These are phyloP conservation scores for Zosterops japonicus DNA, from an alignment of 2,113 vertebrate genomes.

Conservation along the genomic window DNA sequence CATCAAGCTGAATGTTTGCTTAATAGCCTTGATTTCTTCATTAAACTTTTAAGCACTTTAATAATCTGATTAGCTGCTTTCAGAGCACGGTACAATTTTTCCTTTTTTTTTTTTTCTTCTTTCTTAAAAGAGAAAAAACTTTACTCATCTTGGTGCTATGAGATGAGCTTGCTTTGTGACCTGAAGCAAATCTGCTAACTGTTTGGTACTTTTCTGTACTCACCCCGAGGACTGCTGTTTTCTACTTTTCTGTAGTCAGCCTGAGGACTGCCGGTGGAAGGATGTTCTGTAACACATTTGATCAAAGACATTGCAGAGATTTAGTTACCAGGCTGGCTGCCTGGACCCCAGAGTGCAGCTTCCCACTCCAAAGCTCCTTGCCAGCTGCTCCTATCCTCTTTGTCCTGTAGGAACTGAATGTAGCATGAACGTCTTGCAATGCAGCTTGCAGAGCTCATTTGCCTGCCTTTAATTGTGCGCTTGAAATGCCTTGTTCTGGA, in stretches of 20 bases:
- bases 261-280: neutral
- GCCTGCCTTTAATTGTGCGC: neutral
- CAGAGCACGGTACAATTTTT: neutral
- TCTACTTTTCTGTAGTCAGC: neutral
- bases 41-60: constrained; percentile 33
- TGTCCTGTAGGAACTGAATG: neutral
- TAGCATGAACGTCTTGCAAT: neutral
- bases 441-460: neutral
- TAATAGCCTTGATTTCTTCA: constrained; percentile 63
- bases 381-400: neutral
- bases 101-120: fast-evolving
- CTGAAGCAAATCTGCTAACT: neutral
- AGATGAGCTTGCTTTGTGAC: neutral
- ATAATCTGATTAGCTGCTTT: constrained; percentile 47
- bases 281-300: neutral
- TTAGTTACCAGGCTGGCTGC: neutral
- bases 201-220: neutral
- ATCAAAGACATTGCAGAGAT: neutral
- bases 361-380: neutral
- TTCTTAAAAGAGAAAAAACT: neutral
- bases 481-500: neutral
- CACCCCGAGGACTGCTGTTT: neutral
- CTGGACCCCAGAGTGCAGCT: neutral
- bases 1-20: constrained; percentile 51
- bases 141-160: neutral